phyloP scores from a whole-genome alignment of 2,888 invertebrate genomes.

The Linnaemya tessellans region DNA sequence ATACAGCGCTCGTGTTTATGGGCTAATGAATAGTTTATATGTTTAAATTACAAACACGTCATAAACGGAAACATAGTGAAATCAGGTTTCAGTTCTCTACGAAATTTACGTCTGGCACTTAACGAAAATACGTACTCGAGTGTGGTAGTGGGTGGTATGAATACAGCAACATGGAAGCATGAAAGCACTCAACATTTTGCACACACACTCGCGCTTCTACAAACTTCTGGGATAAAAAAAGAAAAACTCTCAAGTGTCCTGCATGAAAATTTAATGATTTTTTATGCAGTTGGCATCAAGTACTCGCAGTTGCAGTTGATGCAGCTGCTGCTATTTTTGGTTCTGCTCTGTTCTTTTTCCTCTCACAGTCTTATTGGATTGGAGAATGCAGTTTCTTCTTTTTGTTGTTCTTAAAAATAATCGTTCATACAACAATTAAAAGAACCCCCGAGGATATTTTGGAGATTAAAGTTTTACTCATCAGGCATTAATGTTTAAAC shows the following conservation, averaged over 20 bases:
- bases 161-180: background rate
- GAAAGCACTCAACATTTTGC: background rate
- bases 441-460: background rate
- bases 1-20: background rate
- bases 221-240: conserved; percentile 6
- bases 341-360: background rate
- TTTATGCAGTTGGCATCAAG: conserved; percentile 33
- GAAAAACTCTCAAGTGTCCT: conserved; percentile 15
- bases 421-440: background rate
- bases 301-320: background rate
- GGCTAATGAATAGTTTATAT: background rate
- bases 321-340: background rate
- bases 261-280: conserved; percentile 44
- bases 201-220: background rate
- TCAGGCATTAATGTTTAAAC: too few species aligned
- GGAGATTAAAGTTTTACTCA: background rate
- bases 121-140: background rate
- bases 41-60: background rate
- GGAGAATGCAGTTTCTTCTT: background rate
- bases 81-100: too few species aligned
- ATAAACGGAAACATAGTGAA: background rate
- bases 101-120: background rate
- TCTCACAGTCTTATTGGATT: background rate
- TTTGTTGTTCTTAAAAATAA: background rate
- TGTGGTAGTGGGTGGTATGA: background rate